Conservation (phyloP, 2,113 vertebrate species). For the Rhagologus leucostigma region DNA sequence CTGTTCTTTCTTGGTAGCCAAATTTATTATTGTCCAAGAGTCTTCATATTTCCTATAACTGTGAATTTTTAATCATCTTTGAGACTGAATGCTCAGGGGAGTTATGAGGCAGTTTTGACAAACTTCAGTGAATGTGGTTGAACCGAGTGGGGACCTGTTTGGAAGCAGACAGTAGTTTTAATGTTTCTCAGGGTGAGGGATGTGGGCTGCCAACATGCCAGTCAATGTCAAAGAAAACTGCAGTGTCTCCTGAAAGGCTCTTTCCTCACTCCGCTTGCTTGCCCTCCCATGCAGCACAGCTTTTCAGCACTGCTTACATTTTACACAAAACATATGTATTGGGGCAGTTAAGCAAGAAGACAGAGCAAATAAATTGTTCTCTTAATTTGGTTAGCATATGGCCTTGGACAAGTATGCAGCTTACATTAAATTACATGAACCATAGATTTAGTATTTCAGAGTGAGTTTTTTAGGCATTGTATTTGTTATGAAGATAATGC, state of each 20-base stretch:
- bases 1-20: not conserved
- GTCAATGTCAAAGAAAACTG: not conserved
- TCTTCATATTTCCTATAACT: not conserved
- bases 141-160: not conserved
- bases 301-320: not conserved
- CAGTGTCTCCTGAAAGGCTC: not conserved
- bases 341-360: not conserved
- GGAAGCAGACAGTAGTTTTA: not conserved
- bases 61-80: not conserved
- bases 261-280: not conserved
- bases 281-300: not conserved
- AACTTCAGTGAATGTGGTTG: not conserved
- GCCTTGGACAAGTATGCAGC: not conserved
- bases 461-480: not conserved
- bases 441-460: not conserved
- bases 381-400: slow-evolving; percentile 22
- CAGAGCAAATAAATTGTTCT: not conserved
- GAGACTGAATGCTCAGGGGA: not conserved
- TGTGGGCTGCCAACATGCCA: not conserved
- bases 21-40: not conserved
- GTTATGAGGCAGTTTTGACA: not conserved
- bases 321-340: not conserved
- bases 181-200: not conserved
- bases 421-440: not conserved
- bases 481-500: slow-evolving; percentile 17